Evolutionary conservation across 1,140 invertebrate genomes (phyloP), one percentile per base, ranked within the genome.

Genomic region (Agrilus planipennis): DNA sequence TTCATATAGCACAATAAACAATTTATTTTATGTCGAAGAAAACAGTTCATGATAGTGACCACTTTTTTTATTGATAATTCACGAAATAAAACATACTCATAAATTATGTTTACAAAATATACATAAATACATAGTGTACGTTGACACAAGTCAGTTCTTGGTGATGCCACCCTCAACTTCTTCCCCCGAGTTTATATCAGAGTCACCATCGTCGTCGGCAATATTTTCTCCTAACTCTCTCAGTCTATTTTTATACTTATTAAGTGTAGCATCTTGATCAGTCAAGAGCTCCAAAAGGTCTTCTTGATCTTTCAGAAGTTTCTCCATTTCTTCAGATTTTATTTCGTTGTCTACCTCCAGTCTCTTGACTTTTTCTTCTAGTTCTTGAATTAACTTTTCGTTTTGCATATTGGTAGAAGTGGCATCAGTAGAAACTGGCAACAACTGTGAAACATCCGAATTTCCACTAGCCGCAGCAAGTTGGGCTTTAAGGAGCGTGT

Each of bases 221-320:
- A 84, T 74, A 43, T 73, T 70, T 54, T 84, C 74, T 9, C 84
- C 84, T 7, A 86, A 63, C 16, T 75, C 72, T 44, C 73, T 61
- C 27, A 91, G 62, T 51, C 70, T 69, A 51, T 74, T 66, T 63
- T 80, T 85, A 55, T 82, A 89, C 15, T 73, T 60, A 34, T 67
- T 71, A 39, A 89, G 63, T 68, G 84, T 85, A 2, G 64, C 61
- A 54, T 89, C 84, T 67, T 90, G 83, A 59, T 93, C 85, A 2
- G 81, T 77, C 23, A 96, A 66, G 35, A 95, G 62, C 53, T 85
- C 77, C 14, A 95, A 63, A 44, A 94, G 63, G 66, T 94, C 86
- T 50, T 94, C 90, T 61, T 93, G 89, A 58, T 95, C 90, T 57
- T 84, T 90, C 55, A 75, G 78, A 28, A 88, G 57, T 44, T 70